A percentile compares a stretch with the other conserved stretches of the same genome.
Conservation (phyloP, 2,888 invertebrate species). For the Aphidius colemani region DNA sequence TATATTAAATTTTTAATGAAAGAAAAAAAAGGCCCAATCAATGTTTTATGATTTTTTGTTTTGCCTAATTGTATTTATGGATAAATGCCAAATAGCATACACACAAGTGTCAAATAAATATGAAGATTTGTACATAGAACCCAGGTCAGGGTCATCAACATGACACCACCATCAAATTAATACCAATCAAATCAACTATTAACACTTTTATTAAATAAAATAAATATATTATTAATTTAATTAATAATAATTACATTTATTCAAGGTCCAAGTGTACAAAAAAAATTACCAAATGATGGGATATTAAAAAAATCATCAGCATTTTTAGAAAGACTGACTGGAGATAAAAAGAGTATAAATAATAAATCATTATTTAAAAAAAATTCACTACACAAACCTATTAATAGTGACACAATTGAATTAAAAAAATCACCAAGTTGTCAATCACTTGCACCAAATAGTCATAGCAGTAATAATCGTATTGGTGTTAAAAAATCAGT, state of each 20-base stretch:
- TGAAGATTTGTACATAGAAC: not conserved
- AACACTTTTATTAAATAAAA: not conserved
- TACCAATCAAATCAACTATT: no score
- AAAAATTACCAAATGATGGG: conserved; percentile 30
- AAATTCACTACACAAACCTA: conserved; percentile 10
- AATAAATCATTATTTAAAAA: conserved; percentile 24
- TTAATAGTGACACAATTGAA: conserved; percentile 19
- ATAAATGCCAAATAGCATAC: not conserved
- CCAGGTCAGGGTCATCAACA: no score
- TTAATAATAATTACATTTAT: not conserved
- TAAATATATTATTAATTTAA: not conserved
- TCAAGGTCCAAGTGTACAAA: conserved; percentile 13
- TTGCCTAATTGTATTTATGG: not conserved
- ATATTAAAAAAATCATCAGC: conserved; percentile 46
- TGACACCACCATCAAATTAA: no score
- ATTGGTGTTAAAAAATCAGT: conserved; percentile 51
- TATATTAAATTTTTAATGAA: no score
- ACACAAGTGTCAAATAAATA: not conserved
- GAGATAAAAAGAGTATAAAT: conserved; percentile 29
- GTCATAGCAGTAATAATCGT: conserved; percentile 2
- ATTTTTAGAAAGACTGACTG: conserved; percentile 41
- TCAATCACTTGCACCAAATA: conserved; percentile 33
- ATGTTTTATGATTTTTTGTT: no score
- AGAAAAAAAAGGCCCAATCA: no score
- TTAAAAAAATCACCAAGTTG: conserved; percentile 39